Base-by-base conservation (phyloP, 2,113 vertebrate genomes). In the Macroglossus sobrinus region DNA sequence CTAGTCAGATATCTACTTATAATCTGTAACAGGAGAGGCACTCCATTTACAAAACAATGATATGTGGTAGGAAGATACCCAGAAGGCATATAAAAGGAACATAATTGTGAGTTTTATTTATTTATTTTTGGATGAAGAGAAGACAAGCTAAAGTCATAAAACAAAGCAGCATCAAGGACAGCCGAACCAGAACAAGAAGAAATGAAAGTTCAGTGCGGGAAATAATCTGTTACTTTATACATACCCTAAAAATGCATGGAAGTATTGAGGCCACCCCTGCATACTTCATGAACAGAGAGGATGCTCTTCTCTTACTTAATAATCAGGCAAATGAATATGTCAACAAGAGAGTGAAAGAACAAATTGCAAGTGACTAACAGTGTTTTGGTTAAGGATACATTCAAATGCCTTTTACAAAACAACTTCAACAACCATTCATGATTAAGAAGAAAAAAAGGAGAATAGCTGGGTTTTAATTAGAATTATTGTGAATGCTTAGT, bases 101-200 rank as follows among this genome's bases (percentile, higher is more conserved):
- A 30, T 69, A 93, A 92, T 66, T 85, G 28, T 66, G 63, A 64
- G 5, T 69, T 84, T 74, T 33, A 79, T 91, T 61, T 69, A 68
- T 74, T 75, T 50, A 86, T 71, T 75, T 74, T 93, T 57, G 3
- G 64, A 84, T 61, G 57, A 59, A 87, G 45, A 33, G 18, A 90
- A 95, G 82, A 84, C 30, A 79, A 95, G 33, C 9, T 21, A 76
- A 81, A 76, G 53, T 96, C 11, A 75, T 50, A 61, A 96, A 86
- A 93, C n/a, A 96, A 82, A 89, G 10, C 18, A 64, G n/a, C n/a
- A 61, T 71, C 43, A 87, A 79, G 75, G 79, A 85, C 82, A 86
- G 69, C 13, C 63, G 75, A 93, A 71, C 21, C 28, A 80, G 57
- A 74, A 80, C 50, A 78, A 45, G 33, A 69, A 79, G 21, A 35